Conservation (phyloP, 2,797 vertebrate genomes). For the Gambelia wislizenii region DNA sequence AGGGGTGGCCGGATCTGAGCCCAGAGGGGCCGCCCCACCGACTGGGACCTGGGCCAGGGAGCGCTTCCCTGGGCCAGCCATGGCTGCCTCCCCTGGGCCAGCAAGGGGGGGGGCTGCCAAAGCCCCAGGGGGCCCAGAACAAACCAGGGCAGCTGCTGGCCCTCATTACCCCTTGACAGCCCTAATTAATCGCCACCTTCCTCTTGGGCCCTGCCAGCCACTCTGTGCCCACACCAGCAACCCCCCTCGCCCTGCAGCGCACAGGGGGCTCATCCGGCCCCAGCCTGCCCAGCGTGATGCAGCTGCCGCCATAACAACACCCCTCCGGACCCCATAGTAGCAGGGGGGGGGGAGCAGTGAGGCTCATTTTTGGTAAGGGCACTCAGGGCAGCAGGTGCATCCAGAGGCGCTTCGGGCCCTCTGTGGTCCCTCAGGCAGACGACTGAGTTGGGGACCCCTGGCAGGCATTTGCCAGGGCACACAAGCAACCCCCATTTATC, state of each 20-base stretch:
- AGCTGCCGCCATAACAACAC: not conserved
- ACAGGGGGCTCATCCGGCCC: not conserved
- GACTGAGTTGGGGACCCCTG: too few relatives aligned
- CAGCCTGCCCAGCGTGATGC: not conserved
- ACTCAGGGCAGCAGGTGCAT: too few relatives aligned
- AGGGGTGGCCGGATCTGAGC: not conserved
- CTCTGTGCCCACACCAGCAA: slow-evolving; percentile 12
- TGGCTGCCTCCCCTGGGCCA: not conserved
- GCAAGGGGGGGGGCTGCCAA: too few relatives aligned
- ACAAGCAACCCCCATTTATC: too few relatives aligned
- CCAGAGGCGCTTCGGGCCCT: not conserved
- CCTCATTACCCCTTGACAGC: slow-evolving; percentile 60
- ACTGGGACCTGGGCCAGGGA: too few relatives aligned
- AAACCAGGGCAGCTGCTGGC: slow-evolving; percentile 61
- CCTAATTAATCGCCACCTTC: slow-evolving; percentile 67
- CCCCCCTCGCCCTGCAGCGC: not conserved
- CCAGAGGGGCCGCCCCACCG: too few relatives aligned
- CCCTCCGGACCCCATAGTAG: not conserved
- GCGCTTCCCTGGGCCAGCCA: not conserved
- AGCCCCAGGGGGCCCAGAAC: slow-evolving; percentile 25
- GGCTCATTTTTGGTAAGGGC: not conserved
- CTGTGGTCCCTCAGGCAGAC: too few relatives aligned
- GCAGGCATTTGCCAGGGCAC: too few relatives aligned
- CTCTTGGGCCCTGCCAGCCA: slow-evolving; percentile 62
- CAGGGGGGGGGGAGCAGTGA: fast-evolving